These are phyloP conservation scores for Plectrocnemia conspersa DNA, from an alignment of 1,140 invertebrate species.

Conservation along the genomic window DNA sequence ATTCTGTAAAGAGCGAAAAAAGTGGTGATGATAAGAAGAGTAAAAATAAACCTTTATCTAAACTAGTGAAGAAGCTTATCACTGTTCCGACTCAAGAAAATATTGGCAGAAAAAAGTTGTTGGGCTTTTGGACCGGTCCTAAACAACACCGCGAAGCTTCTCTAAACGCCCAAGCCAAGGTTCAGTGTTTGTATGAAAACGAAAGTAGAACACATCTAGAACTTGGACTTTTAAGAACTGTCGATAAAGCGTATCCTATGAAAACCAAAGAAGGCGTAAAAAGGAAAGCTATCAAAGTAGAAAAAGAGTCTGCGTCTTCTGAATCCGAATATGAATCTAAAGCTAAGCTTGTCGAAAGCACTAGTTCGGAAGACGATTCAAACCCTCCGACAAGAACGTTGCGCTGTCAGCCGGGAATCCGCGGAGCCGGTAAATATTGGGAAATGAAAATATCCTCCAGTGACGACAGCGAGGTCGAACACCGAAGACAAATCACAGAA, in stretches of 20 bases:
- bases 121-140: slow-evolving; percentile 57
- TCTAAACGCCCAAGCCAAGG: slow-evolving; percentile 85
- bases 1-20: slow-evolving; percentile 4
- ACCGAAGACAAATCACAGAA: slow-evolving; percentile 39
- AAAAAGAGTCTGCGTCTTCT: slow-evolving; percentile 48
- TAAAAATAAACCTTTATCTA: slow-evolving; percentile 4
- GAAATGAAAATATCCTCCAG: slow-evolving; percentile 64
- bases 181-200: slow-evolving; percentile 87
- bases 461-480: slow-evolving; percentile 50
- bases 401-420: slow-evolving; percentile 65
- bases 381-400: slow-evolving; percentile 54
- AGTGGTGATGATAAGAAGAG: slow-evolving; percentile 9
- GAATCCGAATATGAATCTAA: slow-evolving; percentile 51
- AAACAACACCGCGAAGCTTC: slow-evolving; percentile 81
- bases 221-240: slow-evolving; percentile 51
- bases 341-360: slow-evolving; percentile 45
- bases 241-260: slow-evolving; percentile 39
- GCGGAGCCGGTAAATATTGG: slow-evolving; percentile 77
- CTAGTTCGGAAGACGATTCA: slow-evolving; percentile 48
- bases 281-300: slow-evolving; percentile 45
- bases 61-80: slow-evolving; percentile 23
- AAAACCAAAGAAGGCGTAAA: slow-evolving; percentile 36
- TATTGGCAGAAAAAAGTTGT: slow-evolving; percentile 45
- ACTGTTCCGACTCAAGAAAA: slow-evolving; percentile 23
- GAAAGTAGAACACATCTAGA: slow-evolving; percentile 69